A percentile compares a stretch with the other conserved stretches of the same genome.
Evolutionary conservation across 2,888 invertebrate genomes (phyloP).

Genomic region (Ariolimax columbianus): DNA sequence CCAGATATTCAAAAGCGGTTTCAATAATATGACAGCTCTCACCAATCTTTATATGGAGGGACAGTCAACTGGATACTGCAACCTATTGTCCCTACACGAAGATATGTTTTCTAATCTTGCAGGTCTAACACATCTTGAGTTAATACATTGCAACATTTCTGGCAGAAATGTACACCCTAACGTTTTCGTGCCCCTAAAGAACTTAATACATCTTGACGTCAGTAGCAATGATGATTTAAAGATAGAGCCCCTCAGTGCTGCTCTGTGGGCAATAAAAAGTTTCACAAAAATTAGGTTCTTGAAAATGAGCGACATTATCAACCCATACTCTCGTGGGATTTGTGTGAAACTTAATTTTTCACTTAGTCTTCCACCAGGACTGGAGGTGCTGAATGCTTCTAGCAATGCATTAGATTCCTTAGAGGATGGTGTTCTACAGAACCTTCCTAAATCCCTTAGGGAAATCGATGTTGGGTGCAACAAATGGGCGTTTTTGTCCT

Average conservation of each 20-base stretch:
- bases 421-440: background rate
- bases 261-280: background rate
- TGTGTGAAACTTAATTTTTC: background rate
- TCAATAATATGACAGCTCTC: constrained; percentile 23
- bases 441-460: background rate
- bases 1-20: constrained; percentile 34
- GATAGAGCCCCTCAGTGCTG: background rate
- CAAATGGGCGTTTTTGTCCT: constrained; percentile 13
- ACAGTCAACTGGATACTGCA: background rate
- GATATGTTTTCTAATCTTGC: constrained; percentile 34
- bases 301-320: background rate
- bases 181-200: constrained; percentile 27
- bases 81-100: background rate
- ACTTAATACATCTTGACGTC: constrained; percentile 9
- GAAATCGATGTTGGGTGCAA: constrained; percentile 4
- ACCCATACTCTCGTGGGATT: constrained; percentile 5
- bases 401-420: background rate
- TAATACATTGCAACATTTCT: constrained; percentile 23
- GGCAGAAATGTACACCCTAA: background rate
- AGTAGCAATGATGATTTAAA: constrained; percentile 32
- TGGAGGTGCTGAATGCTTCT: background rate
- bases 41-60: constrained; percentile 11
- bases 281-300: background rate
- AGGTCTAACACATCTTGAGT: background rate
- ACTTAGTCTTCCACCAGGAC: background rate